Conservation (phyloP, 2,888 invertebrate genomes). For the Limnephilus lunatus region DNA sequence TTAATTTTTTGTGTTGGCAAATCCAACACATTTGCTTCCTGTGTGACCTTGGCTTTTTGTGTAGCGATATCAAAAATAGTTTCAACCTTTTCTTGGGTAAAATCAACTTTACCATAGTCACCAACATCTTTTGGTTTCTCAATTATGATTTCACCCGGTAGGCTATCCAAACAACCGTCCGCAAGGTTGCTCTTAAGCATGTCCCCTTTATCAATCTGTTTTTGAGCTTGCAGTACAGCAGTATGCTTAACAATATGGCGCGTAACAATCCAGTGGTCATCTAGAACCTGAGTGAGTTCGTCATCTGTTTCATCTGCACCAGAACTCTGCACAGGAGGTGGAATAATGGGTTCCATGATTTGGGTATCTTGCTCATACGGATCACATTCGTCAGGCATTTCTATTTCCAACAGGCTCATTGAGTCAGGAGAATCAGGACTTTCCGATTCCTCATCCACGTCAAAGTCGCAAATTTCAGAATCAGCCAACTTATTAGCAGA, state of each 20-base stretch:
- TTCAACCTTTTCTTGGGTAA: neutral
- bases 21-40: neutral
- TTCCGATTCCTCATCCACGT: constrained; percentile 27
- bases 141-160: neutral
- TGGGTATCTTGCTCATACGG: constrained; percentile 39
- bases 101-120: neutral
- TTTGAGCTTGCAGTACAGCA: neutral
- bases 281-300: constrained; percentile 27
- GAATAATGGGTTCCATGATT: neutral
- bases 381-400: constrained; percentile 16
- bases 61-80: neutral
- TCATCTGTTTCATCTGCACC: neutral
- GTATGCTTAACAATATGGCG: neutral
- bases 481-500: constrained; percentile 8
- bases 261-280: neutral
- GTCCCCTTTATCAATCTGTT: neutral
- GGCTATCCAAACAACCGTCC: neutral
- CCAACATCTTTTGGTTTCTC: neutral
- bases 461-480: constrained; percentile 49
- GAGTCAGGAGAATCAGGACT: constrained; percentile 32
- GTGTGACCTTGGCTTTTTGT: neutral
- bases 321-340: neutral
- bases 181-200: neutral
- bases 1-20: neutral
- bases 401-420: constrained; percentile 23